Percentiles rank a stretch among this genome's conserved stretches.
Conservation (phyloP, 2,888 invertebrate species). For the Plebejus anna region DNA sequence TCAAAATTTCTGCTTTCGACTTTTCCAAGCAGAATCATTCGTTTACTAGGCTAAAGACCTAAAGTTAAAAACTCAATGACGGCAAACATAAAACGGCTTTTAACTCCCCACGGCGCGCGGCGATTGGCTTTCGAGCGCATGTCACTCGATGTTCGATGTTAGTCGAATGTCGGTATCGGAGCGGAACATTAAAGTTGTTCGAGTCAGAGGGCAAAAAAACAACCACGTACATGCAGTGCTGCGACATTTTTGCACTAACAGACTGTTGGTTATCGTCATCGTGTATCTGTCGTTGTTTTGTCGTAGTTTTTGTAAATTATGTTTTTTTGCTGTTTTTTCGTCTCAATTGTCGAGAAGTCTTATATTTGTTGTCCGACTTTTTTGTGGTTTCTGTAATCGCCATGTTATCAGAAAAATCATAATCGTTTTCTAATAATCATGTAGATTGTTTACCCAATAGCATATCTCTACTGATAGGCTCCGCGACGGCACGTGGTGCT, state of each 20-base stretch:
- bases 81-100: slow-evolving; percentile 12
- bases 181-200: neutral
- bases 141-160: slow-evolving; percentile 4
- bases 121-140: slow-evolving; percentile 1
- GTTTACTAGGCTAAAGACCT: neutral
- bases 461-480: neutral
- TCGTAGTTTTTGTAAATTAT: neutral
- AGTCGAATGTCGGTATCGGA: slow-evolving; percentile 12
- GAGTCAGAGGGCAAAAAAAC: neutral
- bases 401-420: neutral
- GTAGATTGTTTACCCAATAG: neutral
- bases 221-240: neutral
- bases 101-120: slow-evolving; percentile 14
- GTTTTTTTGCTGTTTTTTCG: neutral
- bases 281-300: neutral
- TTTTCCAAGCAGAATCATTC: too few relatives aligned
- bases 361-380: neutral
- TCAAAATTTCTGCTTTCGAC: too few relatives aligned
- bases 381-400: neutral
- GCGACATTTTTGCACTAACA: neutral
- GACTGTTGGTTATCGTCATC: neutral
- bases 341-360: neutral
- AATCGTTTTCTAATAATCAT: neutral
- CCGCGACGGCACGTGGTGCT: neutral
- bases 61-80: neutral